These are phyloP conservation scores for Protophormia terraenovae DNA, from an alignment of 2,888 invertebrate species.

Conservation along the genomic window DNA sequence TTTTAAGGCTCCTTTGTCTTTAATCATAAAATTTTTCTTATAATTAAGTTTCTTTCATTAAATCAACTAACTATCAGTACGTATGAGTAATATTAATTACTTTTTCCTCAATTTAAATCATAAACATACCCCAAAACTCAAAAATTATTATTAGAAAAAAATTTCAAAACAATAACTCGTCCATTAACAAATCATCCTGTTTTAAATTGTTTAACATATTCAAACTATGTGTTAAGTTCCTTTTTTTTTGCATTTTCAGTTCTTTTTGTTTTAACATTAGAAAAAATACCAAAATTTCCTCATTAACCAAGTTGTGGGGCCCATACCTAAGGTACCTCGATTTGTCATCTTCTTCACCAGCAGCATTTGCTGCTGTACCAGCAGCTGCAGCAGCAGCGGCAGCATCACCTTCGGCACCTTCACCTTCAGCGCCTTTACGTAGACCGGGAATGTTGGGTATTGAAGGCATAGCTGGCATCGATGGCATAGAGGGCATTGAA, in stretches of 20 bases:
- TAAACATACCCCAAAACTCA: background rate
- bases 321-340: slow-evolving; percentile 91
- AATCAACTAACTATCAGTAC: no score
- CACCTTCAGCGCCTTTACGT: slow-evolving; percentile 84
- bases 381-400: slow-evolving; percentile 81
- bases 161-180: slow-evolving; percentile 34
- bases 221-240: slow-evolving; percentile 48
- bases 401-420: slow-evolving; percentile 79
- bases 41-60: no score
- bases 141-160: background rate
- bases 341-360: slow-evolving; percentile 91
- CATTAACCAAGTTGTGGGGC: slow-evolving; percentile 82
- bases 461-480: slow-evolving; percentile 81
- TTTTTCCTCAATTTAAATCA: background rate
- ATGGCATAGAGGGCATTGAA: slow-evolving; percentile 80
- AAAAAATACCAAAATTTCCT: slow-evolving; percentile 79
- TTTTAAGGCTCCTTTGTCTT: no score
- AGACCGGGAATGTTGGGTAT: slow-evolving; percentile 86
- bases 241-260: background rate
- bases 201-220: slow-evolving; percentile 28
- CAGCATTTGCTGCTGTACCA: slow-evolving; percentile 72
- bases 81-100: background rate
- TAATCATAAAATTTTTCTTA: no score
- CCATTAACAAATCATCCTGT: slow-evolving; percentile 36
- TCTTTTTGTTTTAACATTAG: background rate